Evolutionary conservation across 23 tunicate species (phyloP).

Genomic region (Aplidium turbinatum): DNA sequence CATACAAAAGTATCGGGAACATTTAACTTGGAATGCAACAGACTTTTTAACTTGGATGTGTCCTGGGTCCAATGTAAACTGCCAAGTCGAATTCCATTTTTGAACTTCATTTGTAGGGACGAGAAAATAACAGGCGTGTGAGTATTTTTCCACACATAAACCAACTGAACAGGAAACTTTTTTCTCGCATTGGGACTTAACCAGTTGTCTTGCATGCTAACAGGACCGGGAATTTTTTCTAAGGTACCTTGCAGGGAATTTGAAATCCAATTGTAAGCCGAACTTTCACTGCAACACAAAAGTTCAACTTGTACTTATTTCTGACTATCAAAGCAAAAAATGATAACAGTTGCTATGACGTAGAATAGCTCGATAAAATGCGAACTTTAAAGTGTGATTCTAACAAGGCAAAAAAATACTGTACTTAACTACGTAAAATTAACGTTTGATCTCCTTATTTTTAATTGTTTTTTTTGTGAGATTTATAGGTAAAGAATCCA

Average conservation of each 20-base stretch:
- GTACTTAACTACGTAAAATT: no score
- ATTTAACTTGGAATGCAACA: background rate
- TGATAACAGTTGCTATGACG: no score
- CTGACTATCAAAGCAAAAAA: no score
- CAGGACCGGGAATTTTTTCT: background rate
- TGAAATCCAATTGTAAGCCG: constrained; percentile 35
- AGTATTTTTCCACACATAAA: constrained; percentile 13
- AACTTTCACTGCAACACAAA: constrained; percentile 11
- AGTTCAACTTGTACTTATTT: no score
- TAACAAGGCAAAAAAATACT: no score
- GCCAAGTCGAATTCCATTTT: constrained; percentile 19
- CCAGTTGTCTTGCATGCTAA: background rate
- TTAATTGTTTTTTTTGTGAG: no score
- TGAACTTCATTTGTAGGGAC: constrained; percentile 13
- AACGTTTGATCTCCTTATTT: no score
- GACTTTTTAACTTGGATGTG: background rate
- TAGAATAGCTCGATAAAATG: no score
- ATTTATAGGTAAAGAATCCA: no score
- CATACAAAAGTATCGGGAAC: constrained; percentile 23
- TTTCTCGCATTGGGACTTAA: background rate
- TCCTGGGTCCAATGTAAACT: background rate
- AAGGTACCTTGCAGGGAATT: background rate
- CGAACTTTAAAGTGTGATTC: background rate
- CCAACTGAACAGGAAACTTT: constrained; percentile 1
- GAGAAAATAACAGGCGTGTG: constrained; percentile 20